Base-by-base conservation (phyloP, 2,797 vertebrate genomes). In the Kryptolebias ocellatus region DNA sequence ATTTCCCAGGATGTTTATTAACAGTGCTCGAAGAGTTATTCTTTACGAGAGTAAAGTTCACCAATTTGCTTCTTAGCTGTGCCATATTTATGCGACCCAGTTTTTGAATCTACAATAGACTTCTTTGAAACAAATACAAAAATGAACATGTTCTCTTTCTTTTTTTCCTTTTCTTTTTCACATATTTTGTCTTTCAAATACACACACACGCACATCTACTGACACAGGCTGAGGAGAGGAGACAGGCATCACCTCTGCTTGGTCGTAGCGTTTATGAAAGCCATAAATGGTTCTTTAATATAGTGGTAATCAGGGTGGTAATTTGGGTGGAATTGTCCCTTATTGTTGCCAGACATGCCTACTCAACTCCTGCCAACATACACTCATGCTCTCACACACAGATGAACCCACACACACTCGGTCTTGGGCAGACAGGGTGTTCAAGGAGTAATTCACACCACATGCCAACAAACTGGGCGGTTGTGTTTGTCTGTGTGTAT, bases 331-430 rank as follows among this genome's bases (percentile, higher is more conserved):
- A 94, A 92, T 92, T 92, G 89, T 91, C 89, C 89, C 83, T 94
- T 92, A 95, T 93, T 93, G 92, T 91, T 93, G 92, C 92, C 94
- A 93, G 93, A 94, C 90, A 87, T 89, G 90, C 87, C 86, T 90
- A 74, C 74, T 71, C 66, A 47, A 74, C 81, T 78, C 78, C 81
- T 87, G 86, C 90, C 86, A 90, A 89, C 87, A 88, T 84, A 86
- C 87, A 88, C 67, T n/a, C 68, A 72, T 53, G 57, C 53, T 42
- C 67, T 51, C 79, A 65, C 72, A 52, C 49, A 78, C 72, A 69
- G 75, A 67, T 64, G 80, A 70, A 55, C 80, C 67, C 70, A 72
- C 69, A 59, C 47, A 78, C 66, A 60, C 82, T 74, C 74, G 70
- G 76, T 86, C 72, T 72, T 49, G 80, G 78, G 86, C 87, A 91